Conservation (phyloP, 2,888 invertebrate genomes). For the Hipparchia semele region DNA sequence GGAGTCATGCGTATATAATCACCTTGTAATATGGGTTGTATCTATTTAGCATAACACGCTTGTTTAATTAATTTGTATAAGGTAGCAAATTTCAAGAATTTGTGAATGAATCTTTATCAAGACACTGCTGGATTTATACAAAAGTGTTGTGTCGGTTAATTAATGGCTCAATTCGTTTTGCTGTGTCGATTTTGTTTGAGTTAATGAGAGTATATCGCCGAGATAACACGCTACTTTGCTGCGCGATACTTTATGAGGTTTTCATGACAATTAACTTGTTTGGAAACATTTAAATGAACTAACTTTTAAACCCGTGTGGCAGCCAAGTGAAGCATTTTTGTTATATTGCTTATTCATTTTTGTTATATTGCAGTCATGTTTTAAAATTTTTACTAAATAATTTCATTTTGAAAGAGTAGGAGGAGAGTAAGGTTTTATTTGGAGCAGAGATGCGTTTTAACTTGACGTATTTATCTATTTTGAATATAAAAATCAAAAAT, state of each 20-base stretch:
- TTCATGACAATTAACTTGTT: conserved; percentile 50
- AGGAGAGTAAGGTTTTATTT: too few relatives aligned
- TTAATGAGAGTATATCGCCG: conserved; percentile 47
- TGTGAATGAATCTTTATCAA: conserved; percentile 66
- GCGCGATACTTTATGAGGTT: conserved; percentile 52
- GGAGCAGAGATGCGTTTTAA: too few relatives aligned
- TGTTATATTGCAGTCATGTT: too few relatives aligned
- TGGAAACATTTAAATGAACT: not conserved
- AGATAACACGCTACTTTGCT: conserved; percentile 36
- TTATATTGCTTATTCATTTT: too few relatives aligned
- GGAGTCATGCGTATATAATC: too few relatives aligned
- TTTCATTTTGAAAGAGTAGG: too few relatives aligned
- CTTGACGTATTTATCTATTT: too few relatives aligned
- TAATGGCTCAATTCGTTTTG: conserved; percentile 62
- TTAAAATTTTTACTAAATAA: too few relatives aligned
- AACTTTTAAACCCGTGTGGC: not conserved
- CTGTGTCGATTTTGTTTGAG: conserved; percentile 49
- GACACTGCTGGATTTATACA: conserved; percentile 58
- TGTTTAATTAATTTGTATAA: conserved; percentile 2
- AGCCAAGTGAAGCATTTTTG: too few relatives aligned
- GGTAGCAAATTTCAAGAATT: conserved; percentile 57
- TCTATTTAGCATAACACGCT: not conserved
- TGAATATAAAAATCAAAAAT: too few relatives aligned
- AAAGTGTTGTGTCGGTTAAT: conserved; percentile 61
- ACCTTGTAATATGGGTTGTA: not conserved